Percentiles rank a stretch among this genome's conserved stretches.
Conservation (phyloP, 2,113 vertebrate species). For the Erythrocercus mccallii region DNA sequence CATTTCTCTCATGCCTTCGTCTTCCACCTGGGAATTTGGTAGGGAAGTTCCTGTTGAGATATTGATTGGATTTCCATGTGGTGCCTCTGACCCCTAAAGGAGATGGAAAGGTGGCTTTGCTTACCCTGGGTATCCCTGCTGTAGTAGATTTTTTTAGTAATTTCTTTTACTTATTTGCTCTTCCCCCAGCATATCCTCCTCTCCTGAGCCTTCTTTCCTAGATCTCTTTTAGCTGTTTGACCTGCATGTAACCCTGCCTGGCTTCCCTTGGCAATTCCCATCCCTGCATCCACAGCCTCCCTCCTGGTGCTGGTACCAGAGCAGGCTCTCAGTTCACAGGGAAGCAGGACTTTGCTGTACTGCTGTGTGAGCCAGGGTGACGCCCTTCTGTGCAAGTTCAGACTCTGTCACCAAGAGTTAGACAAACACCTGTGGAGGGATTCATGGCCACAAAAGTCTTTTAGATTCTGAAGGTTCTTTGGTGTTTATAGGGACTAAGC, state of each 20-base stretch:
- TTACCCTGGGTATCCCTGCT: background rate
- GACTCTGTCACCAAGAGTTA: background rate
- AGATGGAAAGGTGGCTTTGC: background rate
- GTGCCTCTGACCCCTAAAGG: background rate
- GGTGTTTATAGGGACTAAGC: background rate
- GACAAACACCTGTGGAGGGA: background rate
- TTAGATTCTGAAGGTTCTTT: background rate
- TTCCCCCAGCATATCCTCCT: background rate
- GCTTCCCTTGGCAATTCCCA: background rate
- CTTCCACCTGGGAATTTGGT: background rate
- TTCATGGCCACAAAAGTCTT: background rate
- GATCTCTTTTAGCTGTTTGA: background rate
- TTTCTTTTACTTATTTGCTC: background rate
- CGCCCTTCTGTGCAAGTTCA: background rate
- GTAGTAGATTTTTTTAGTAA: background rate
- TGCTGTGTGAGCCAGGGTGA: background rate
- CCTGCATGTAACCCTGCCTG: background rate
- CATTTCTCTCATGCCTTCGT: rapidly evolving
- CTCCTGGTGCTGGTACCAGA: rapidly evolving
- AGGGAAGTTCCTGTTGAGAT: background rate
- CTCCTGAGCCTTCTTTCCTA: background rate
- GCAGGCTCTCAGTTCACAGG: background rate
- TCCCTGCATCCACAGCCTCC: background rate
- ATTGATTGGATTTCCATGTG: rapidly evolving
- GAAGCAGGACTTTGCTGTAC: background rate